phyloP scores from a whole-genome alignment of 1,140 invertebrate species.

The Euglossa dilemma region DNA sequence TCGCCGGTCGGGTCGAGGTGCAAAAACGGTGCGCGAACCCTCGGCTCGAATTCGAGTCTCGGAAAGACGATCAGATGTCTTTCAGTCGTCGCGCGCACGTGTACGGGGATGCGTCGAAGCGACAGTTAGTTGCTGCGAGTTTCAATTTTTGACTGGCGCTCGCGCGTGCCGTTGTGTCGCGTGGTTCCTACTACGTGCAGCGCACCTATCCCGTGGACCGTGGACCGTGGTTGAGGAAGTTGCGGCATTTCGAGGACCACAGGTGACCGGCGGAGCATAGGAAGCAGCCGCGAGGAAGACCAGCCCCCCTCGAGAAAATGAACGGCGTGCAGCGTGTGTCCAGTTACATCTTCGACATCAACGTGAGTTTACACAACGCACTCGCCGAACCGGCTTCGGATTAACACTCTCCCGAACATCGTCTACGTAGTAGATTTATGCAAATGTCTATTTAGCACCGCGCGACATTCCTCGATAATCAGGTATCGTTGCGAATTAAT shows the following conservation, averaged over 20 bases:
- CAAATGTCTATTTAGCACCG: not conserved
- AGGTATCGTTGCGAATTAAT: slow-evolving; percentile 8
- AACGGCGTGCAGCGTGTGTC: slow-evolving; percentile 67
- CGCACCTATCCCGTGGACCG: not conserved
- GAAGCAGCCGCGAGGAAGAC: not conserved
- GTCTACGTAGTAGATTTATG: not conserved
- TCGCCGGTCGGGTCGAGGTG: not conserved
- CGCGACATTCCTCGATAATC: not conserved
- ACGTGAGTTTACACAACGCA: slow-evolving; percentile 53
- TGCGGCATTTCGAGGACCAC: not conserved
- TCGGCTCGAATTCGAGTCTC: slow-evolving; percentile 20
- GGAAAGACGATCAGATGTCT: slow-evolving; percentile 33
- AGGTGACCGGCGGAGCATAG: not conserved
- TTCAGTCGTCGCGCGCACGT: slow-evolving; percentile 43
- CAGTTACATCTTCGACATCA: slow-evolving; percentile 64
- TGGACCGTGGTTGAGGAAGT: not conserved
- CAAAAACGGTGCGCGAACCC: slow-evolving; percentile 16
- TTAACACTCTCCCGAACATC: not conserved
- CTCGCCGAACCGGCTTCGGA: not conserved
- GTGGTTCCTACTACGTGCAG: not conserved
- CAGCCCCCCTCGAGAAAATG: slow-evolving; percentile 54
- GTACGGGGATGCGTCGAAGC: slow-evolving; percentile 20
- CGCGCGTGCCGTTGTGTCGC: not conserved
- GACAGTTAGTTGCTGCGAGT: slow-evolving; percentile 4
- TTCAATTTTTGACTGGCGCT: slow-evolving; percentile 15